Evolutionary conservation across 2,797 vertebrate genomes (phyloP).

Genomic region (Acrossocheilus wenchowensis): DNA sequence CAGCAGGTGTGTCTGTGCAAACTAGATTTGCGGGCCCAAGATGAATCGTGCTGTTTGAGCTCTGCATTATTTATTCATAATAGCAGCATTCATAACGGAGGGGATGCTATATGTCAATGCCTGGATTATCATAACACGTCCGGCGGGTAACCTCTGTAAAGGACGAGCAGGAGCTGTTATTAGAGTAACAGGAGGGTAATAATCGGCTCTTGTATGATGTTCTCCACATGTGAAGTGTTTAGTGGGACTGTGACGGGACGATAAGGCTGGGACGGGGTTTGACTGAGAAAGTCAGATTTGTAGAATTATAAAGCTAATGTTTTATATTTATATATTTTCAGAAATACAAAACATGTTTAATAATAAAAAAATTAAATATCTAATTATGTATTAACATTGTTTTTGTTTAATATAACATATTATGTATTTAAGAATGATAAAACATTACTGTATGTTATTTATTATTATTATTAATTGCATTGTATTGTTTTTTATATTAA

Average conservation of each 20-base stretch:
- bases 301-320: background rate
- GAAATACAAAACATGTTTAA: background rate
- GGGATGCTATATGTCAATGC: background rate
- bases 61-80: conserved; percentile 32
- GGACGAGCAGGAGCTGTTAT: background rate
- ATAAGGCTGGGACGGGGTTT: background rate
- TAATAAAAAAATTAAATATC: background rate
- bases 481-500: no score
- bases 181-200: background rate
- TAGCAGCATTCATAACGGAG: conserved; percentile 8
- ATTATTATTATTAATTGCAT: no score
- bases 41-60: conserved; percentile 14
- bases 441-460: no score
- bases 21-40: background rate
- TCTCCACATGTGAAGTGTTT: conserved; percentile 4
- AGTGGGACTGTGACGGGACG: background rate
- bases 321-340: background rate
- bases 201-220: background rate
- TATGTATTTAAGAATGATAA: no score
- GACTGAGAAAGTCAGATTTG: background rate
- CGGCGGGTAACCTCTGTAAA: background rate
- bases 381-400: background rate
- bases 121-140: background rate
- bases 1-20: conserved; percentile 1
- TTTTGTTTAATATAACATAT: no score